Evolutionary conservation across 2,888 invertebrate genomes (phyloP), one percentile per base, ranked within the genome.

Genomic region (Chymomyza caudatula): DNA sequence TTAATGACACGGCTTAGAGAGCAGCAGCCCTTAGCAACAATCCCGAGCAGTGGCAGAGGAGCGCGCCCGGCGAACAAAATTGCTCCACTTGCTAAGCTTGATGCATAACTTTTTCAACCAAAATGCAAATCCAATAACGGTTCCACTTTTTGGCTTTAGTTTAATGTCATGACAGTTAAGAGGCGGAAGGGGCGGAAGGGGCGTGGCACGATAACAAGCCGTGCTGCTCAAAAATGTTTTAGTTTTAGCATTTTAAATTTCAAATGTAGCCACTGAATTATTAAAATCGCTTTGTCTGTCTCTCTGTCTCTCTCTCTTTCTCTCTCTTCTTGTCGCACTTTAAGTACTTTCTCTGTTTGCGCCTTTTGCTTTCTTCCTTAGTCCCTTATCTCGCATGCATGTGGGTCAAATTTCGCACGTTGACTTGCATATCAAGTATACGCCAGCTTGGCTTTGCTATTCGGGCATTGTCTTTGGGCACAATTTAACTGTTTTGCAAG

Each of bases 401-500:
- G 62, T 80, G 67, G 80, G 85, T 77, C 85, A 85, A 79, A 69
- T 15, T 19, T 37, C 65, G 78, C 67, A 61, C 66, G 77, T 55
- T 67, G 78, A 69, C 73, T 76, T 76, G 76, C 74, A 77, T 77
- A 77, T 79, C 79, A 77, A 77, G 76, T 78, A 77, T 78, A 76
- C 84, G 78, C 65, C 77, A 61, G 70, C 25, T 29, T 54, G 13
- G 20, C 11, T 37, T 19, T 13, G n/a, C 19, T 17, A 51, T n/a
- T 19, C n/a, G 15, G n/a, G 29, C 29, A 37, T 15, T 55, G 55
- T 55, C 29, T 23, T 17, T 57, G 19, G 15, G 42, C 42, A 43
- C 25, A 37, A 25, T 74, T 77, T 67, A 75, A 73, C 67, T 75
- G 85, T 85, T 85, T 82, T 78, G 80, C 77, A 72, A 82, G 86